Evolutionary conservation across 2,797 vertebrate genomes (phyloP).

Genomic region (Sebastes variabilis): DNA sequence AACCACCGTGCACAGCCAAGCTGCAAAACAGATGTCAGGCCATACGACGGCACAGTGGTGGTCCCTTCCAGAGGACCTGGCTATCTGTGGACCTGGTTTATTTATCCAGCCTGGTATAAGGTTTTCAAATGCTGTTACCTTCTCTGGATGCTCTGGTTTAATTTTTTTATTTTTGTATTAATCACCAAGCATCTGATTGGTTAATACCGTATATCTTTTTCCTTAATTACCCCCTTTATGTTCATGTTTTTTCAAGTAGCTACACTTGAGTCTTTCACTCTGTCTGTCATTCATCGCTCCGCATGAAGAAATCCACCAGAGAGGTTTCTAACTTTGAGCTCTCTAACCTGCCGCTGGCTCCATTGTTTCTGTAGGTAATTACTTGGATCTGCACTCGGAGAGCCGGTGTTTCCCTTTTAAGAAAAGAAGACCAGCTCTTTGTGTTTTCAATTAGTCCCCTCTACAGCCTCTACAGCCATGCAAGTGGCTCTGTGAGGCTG

Average conservation of each 20-base stretch:
- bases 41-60: slow-evolving; percentile 56
- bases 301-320: slow-evolving; percentile 7
- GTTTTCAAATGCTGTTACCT: slow-evolving; percentile 47
- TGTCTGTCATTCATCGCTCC: not conserved
- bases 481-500: not conserved
- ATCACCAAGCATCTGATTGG: slow-evolving; percentile 19
- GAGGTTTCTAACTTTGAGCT: not conserved
- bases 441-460: slow-evolving; percentile 47
- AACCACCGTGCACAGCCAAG: slow-evolving; percentile 67
- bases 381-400: slow-evolving; percentile 23
- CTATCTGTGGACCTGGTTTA: slow-evolving; percentile 60
- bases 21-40: slow-evolving; percentile 83
- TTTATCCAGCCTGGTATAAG: slow-evolving; percentile 57
- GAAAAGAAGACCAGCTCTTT: slow-evolving; percentile 19
- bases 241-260: slow-evolving; percentile 18
- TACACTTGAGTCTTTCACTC: slow-evolving; percentile 1
- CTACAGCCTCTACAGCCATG: not conserved
- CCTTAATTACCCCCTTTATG: not conserved
- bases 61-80: slow-evolving; percentile 51
- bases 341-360: not conserved
- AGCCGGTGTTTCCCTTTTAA: slow-evolving; percentile 30
- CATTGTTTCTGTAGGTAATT: slow-evolving; percentile 48
- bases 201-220: not conserved
- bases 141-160: slow-evolving; percentile 25
- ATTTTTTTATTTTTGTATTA: not conserved